phyloP scores from a whole-genome alignment of 37 sponge, comb jelly and placozoan genomes.

The Bolinopsis microptera region DNA sequence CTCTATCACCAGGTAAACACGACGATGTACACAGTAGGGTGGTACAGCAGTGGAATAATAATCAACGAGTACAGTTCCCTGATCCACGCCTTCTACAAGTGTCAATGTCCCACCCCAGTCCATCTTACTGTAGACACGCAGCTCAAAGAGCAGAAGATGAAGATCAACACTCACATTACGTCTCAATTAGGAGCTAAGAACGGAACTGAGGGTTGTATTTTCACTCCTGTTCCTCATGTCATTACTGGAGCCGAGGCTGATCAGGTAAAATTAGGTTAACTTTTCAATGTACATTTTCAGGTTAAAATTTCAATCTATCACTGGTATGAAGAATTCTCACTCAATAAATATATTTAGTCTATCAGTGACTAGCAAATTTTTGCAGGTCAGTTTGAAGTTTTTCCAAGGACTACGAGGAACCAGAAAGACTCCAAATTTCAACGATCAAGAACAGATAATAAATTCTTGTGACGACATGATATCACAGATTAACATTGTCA shows the following conservation, averaged over 20 bases:
- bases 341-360: too few relatives aligned
- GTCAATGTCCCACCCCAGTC: conserved; percentile 39
- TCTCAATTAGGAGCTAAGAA: conserved; percentile 41
- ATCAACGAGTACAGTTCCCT: conserved; percentile 50
- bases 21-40: conserved; percentile 53
- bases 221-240: conserved; percentile 42
- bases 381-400: conserved; percentile 19
- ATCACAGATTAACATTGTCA: conserved; percentile 9
- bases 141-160: conserved; percentile 55
- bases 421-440: conserved; percentile 34
- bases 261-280: too few relatives aligned
- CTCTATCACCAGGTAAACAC: conserved; percentile 25
- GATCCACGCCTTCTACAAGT: conserved; percentile 57
- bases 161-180: conserved; percentile 50
- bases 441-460: conserved; percentile 47
- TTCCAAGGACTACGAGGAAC: conserved; percentile 49
- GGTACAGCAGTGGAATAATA: conserved; percentile 57
- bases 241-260: conserved; percentile 16
- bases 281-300: too few relatives aligned
- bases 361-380: too few relatives aligned
- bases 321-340: too few relatives aligned
- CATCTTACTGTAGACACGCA: conserved; percentile 44
- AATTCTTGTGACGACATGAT: conserved; percentile 27
- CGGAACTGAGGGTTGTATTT: conserved; percentile 55
- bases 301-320: too few relatives aligned